Conservation (phyloP, 2,888 invertebrate species). For the Oxycera nigricornis region DNA sequence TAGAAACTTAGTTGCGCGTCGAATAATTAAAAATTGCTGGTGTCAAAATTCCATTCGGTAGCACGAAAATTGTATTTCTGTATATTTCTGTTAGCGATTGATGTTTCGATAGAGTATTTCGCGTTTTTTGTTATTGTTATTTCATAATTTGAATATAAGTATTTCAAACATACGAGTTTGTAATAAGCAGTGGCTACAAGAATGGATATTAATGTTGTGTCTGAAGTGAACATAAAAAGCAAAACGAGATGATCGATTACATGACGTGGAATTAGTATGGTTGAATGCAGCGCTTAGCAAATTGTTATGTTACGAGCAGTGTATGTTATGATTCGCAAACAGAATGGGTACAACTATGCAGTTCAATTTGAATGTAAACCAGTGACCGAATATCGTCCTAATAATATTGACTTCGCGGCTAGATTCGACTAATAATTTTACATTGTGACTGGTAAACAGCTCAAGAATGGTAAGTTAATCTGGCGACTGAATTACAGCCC, state of each 20-base stretch:
- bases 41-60: conserved; percentile 32
- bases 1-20: not conserved
- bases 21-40: conserved; percentile 35
- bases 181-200: conserved; percentile 18
- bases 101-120: not conserved
- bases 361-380: no score
- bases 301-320: no score
- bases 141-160: not conserved
- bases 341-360: no score
- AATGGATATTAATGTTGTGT: conserved; percentile 3
- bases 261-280: not conserved
- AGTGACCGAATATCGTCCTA: no score
- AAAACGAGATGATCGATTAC: not conserved
- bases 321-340: no score
- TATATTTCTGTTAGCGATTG: not conserved
- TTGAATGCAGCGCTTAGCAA: no score
- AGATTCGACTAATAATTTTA: no score
- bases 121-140: not conserved
- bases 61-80: conserved; percentile 18
- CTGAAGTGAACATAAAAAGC: not conserved
- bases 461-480: no score
- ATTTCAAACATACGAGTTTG: not conserved
- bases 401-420: no score
- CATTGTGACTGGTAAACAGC: no score
- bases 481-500: no score